A percentile compares a stretch with the other conserved stretches of the same genome.
Conservation (phyloP, 2,113 vertebrate genomes). For the Corapipo altera region DNA sequence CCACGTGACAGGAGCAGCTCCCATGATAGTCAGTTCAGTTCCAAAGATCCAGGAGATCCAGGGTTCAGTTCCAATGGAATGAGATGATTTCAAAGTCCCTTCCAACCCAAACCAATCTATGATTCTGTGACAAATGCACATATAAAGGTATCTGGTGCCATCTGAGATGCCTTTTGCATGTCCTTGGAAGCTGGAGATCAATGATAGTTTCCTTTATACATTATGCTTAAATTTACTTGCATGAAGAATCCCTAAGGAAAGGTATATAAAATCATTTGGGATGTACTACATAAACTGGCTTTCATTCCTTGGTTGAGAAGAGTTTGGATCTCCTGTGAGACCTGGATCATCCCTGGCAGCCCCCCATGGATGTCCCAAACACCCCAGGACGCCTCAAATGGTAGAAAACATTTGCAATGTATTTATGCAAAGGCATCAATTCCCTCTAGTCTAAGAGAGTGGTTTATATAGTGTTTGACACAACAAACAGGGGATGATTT, state of each 20-base stretch:
- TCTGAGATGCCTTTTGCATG: background rate
- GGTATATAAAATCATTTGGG: background rate
- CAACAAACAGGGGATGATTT: background rate
- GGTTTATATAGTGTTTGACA: background rate
- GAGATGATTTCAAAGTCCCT: background rate
- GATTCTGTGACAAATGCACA: background rate
- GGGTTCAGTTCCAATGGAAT: background rate
- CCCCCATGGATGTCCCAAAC: background rate
- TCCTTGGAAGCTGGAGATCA: background rate
- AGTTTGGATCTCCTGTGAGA: background rate
- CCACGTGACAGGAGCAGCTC: background rate
- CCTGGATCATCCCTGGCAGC: background rate
- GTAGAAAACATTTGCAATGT: background rate
- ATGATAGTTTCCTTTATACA: background rate
- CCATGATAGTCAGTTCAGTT: accelerated
- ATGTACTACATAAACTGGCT: background rate
- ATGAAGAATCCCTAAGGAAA: background rate
- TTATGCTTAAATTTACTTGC: background rate
- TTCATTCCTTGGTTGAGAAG: background rate
- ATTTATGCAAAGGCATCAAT: background rate
- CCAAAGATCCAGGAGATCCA: background rate
- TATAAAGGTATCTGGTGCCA: background rate
- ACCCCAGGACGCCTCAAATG: background rate
- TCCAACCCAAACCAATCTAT: background rate
- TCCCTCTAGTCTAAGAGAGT: background rate